These are phyloP conservation scores for Aphelinus atriplicis DNA, from an alignment of 1,140 invertebrate genomes.

Conservation along the genomic window DNA sequence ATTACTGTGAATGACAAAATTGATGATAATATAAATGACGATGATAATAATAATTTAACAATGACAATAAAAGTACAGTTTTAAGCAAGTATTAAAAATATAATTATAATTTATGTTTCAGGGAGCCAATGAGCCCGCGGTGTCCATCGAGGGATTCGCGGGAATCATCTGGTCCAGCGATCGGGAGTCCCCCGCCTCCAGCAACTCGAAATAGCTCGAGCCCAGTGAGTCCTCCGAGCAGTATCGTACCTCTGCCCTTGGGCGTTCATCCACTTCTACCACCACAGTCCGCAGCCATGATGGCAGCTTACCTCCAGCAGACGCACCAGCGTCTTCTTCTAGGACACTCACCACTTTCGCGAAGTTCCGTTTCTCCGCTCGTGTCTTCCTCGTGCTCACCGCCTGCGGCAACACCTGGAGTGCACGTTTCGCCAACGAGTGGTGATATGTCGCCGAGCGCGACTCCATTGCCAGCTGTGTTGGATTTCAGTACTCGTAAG, in stretches of 20 bases:
- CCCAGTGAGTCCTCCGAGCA: slow-evolving; percentile 62
- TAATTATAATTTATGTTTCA: slow-evolving; percentile 63
- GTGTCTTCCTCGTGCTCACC: slow-evolving; percentile 71
- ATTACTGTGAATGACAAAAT: no score
- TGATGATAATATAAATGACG: no score
- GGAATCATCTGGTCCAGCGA: slow-evolving; percentile 69
- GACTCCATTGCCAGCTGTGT: slow-evolving; percentile 68
- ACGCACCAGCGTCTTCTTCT: slow-evolving; percentile 78
- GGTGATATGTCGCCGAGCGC: slow-evolving; percentile 59
- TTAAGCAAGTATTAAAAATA: no score
- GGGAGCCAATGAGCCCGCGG: slow-evolving; percentile 78
- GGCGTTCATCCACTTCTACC: slow-evolving; percentile 70
- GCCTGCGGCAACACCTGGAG: slow-evolving; percentile 63
- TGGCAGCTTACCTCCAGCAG: slow-evolving; percentile 80
- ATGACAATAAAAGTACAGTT: no score
- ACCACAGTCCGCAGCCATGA: slow-evolving; percentile 77
- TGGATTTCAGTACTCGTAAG: slow-evolving; percentile 83
- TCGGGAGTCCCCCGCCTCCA: slow-evolving; percentile 71
- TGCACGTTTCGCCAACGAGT: slow-evolving; percentile 59
- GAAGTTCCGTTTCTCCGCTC: slow-evolving; percentile 69
- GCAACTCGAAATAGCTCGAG: slow-evolving; percentile 66
- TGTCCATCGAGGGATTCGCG: slow-evolving; percentile 82
- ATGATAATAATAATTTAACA: no score
- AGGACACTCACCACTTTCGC: slow-evolving; percentile 75
- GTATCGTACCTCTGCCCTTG: slow-evolving; percentile 62